Conservation (phyloP, 1,140 invertebrate species). For the Drosophila malerkotliana region DNA sequence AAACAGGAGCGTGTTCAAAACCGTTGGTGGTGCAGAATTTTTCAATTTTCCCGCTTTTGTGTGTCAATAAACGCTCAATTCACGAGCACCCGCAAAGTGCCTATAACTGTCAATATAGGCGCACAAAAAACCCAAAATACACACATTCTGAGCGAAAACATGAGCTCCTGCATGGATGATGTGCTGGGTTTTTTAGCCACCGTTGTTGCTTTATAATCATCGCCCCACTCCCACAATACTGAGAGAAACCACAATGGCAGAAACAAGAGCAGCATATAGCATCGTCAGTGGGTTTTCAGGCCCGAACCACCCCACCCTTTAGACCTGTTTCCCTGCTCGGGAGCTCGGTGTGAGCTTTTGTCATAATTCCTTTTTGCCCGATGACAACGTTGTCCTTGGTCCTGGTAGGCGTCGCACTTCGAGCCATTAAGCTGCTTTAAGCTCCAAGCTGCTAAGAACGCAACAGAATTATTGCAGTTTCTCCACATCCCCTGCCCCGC, state of each 20-base stretch:
- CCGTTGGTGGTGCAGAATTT: constrained; percentile 63
- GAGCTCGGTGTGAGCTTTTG: constrained; percentile 5
- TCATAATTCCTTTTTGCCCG: constrained; percentile 20
- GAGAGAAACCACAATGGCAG: constrained; percentile 50
- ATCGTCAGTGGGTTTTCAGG: constrained; percentile 59
- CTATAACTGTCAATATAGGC: constrained; percentile 68
- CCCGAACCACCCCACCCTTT: constrained; percentile 31
- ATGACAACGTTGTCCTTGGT: constrained; percentile 35
- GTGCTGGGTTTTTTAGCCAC: constrained; percentile 42
- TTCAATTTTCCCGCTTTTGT: constrained; percentile 81
- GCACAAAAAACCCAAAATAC: constrained; percentile 9
- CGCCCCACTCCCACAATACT: constrained; percentile 26
- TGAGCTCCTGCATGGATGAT: constrained; percentile 27
- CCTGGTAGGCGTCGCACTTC: constrained; percentile 45
- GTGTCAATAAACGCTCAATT: constrained; percentile 80
- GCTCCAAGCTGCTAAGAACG: constrained; percentile 45
- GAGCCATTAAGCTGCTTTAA: constrained; percentile 62
- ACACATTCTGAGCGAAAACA: constrained; percentile 16
- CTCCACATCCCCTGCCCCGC: constrained; percentile 11
- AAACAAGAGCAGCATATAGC: constrained; percentile 57
- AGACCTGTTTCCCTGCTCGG: neutral
- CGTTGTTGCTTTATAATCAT: constrained; percentile 74
- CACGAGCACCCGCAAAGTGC: constrained; percentile 74
- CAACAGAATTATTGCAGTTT: constrained; percentile 39
- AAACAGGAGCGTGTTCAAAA: constrained; percentile 21